phyloP scores from a whole-genome alignment of 2,797 vertebrate genomes.

The Thalassophryne amazonica region DNA sequence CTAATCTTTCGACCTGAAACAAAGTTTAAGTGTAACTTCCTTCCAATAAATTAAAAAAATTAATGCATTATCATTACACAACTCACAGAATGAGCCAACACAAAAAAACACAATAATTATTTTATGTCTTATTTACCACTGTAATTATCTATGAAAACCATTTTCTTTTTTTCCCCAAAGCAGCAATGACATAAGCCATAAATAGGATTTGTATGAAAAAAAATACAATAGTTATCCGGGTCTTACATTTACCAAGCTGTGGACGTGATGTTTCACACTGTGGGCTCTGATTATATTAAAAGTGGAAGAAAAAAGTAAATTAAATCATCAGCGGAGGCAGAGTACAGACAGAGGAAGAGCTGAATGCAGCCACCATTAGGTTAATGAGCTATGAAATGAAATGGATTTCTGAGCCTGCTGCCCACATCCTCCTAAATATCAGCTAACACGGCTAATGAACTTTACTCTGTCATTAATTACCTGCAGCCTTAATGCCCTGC shows the following conservation, averaged over 20 bases:
- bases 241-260: background rate
- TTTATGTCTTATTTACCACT: too few species aligned
- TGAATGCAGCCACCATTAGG: slow-evolving; percentile 45
- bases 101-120: too few species aligned
- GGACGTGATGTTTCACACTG: slow-evolving; percentile 3
- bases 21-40: too few species aligned
- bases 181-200: too few species aligned
- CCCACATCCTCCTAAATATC: slow-evolving; percentile 59
- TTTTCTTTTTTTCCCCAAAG: too few species aligned
- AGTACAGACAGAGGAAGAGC: slow-evolving; percentile 8
- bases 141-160: too few species aligned
- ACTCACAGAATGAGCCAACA: too few species aligned
- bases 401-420: slow-evolving; percentile 62
- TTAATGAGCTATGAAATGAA: slow-evolving; percentile 74
- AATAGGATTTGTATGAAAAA: background rate
- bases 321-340: slow-evolving; percentile 39
- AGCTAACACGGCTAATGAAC: slow-evolving; percentile 65
- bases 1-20: too few species aligned
- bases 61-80: too few species aligned
- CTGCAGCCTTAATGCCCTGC: slow-evolving; percentile 22
- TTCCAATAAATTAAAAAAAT: too few species aligned
- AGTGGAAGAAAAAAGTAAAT: slow-evolving; percentile 37
- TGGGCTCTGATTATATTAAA: slow-evolving; percentile 19
- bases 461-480: slow-evolving; percentile 64
- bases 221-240: background rate